Conservation (phyloP, 2,113 vertebrate genomes). For the Passer montanus region DNA sequence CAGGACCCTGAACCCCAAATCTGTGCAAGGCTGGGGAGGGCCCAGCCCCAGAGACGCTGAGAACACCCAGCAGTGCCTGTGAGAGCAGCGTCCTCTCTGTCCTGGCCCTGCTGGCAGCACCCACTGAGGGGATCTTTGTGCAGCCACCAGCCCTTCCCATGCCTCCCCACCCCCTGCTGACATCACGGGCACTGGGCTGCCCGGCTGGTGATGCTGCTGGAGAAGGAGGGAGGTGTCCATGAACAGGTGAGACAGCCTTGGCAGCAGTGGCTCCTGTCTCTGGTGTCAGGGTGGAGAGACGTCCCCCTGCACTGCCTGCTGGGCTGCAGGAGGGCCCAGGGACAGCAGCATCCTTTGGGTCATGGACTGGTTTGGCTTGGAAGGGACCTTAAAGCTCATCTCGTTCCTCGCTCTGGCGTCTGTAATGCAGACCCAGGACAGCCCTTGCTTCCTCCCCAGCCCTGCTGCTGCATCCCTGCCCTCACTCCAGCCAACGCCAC, state of each 20-base stretch:
- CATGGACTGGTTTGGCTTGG: not conserved
- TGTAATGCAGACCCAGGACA: not conserved
- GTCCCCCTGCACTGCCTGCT: not conserved
- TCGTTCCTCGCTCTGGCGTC: not conserved
- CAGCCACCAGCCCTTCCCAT: not conserved
- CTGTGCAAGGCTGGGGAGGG: not conserved
- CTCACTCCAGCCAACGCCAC: accelerated
- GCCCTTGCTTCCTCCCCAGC: not conserved
- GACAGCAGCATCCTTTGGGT: not conserved
- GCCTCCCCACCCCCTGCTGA: accelerated
- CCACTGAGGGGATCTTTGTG: accelerated
- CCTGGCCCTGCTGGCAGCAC: not conserved
- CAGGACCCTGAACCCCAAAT: not conserved
- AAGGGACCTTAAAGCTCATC: not conserved
- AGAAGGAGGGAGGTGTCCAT: not conserved
- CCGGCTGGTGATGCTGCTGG: not conserved
- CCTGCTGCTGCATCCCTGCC: not conserved
- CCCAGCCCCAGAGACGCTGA: not conserved
- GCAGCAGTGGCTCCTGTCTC: not conserved
- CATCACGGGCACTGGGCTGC: accelerated
- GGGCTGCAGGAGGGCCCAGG: not conserved
- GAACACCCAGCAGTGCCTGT: not conserved
- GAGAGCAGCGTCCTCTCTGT: not conserved
- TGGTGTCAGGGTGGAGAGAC: accelerated
- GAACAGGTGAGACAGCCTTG: not conserved